phyloP scores from a whole-genome alignment of 2,888 invertebrate species.

The Drosophila prostipennis region DNA sequence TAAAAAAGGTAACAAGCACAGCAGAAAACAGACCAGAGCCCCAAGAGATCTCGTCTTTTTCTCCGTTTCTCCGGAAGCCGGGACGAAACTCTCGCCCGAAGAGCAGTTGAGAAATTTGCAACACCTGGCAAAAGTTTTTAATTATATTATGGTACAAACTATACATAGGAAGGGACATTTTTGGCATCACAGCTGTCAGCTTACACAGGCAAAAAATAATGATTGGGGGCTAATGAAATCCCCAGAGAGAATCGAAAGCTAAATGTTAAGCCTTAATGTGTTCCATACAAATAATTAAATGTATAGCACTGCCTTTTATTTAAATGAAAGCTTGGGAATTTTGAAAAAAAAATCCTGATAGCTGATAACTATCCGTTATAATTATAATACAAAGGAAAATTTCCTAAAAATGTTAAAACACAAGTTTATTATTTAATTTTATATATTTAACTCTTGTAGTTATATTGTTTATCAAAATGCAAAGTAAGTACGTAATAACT shows the following conservation, averaged over 20 bases:
- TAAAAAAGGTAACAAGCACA: constrained; percentile 64
- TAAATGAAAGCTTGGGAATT: no score
- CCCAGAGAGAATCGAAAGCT: neutral
- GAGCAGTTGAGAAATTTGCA: constrained; percentile 68
- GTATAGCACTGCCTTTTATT: no score
- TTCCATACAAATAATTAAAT: neutral
- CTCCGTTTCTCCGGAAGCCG: constrained; percentile 28
- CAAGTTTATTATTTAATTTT: no score
- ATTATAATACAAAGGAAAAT: no score
- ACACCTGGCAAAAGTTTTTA: constrained; percentile 82
- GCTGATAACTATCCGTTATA: no score
- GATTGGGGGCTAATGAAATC: neutral
- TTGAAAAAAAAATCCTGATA: no score
- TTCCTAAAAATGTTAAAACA: no score
- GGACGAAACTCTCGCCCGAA: constrained; percentile 31
- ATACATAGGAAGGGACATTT: constrained; percentile 60
- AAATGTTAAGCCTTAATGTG: neutral
- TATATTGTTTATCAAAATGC: no score
- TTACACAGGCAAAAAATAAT: constrained; percentile 39
- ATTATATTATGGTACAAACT: constrained; percentile 80
- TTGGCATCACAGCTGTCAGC: constrained; percentile 42
- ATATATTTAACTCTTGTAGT: no score
- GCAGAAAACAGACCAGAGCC: constrained; percentile 49
- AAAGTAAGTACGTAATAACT: no score
- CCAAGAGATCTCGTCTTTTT: constrained; percentile 34